Evolutionary conservation across 2,113 vertebrate species (phyloP), one percentile per base, ranked within the genome.

Genomic region (Hemichromis elongatus): DNA sequence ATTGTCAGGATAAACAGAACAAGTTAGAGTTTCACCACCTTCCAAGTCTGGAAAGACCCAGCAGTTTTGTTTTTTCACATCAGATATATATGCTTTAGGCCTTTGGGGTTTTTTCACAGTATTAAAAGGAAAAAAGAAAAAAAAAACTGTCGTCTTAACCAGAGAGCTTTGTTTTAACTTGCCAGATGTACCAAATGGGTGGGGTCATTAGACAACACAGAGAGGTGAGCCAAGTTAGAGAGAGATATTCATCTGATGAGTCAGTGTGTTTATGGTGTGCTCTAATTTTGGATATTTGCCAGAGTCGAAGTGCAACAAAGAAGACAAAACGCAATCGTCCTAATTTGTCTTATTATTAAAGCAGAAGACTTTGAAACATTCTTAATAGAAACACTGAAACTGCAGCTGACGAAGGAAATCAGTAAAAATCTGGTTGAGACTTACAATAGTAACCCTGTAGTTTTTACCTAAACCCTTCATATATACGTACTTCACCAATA

Each of bases 61-160:
- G 14, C 8, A 37, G 24, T 33, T 79, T 52, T 57, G 50, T 84
- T 55, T 40, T 84, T 55, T 40, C 28, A 18, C 7, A 10, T 24
- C 13, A 52, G 28, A 30, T 16, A 40, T 28, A 28, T 52, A n/a
- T 63, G 50, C 75, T 56, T 5, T 11, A 53, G 6, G 4, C 9
- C 30, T 56, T 61, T 13, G 4, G 0, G 28, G 0, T 1, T 14
- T 33, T 11, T 50, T 7, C 19, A 30, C 2, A 0, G 26, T n/a
- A 52, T 52, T 30, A 50, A 12, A 75, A 30, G 28, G 52, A 26
- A 8, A 4, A 50, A 50, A 18, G 5, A 52, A 80, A 35, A 66
- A 66, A 66, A 57, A 75, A 57, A 35, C 13, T 82, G 40, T 21
- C 56, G 40, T 55, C 56, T 80, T 5, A 88, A 83, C 28, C 77